Evolutionary conservation across 2,113 vertebrate genomes (phyloP).

Genomic region (Lichenostomus cassidix): DNA sequence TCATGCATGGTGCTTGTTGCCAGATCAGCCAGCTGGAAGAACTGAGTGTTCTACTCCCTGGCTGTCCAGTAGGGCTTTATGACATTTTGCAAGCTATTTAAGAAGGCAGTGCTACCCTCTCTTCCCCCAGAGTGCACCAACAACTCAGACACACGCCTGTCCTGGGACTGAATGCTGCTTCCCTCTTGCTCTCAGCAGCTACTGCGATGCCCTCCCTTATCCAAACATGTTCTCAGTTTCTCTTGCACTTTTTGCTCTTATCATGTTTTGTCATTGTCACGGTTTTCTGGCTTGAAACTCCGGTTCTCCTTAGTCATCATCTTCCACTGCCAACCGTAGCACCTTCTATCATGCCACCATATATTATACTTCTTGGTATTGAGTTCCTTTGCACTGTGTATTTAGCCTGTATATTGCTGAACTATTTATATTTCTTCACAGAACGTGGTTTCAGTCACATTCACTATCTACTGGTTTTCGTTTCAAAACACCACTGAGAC

Average conservation of each 20-base stretch:
- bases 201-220: accelerated
- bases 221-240: neutral
- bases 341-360: neutral
- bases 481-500: neutral
- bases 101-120: neutral
- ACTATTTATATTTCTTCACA: neutral
- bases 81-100: neutral
- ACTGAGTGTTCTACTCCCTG: neutral
- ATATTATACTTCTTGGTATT: neutral
- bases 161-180: neutral
- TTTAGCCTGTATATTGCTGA: neutral
- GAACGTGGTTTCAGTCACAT: neutral
- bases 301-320: neutral
- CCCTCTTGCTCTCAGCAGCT: neutral
- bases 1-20: neutral
- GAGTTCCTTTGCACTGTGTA: neutral
- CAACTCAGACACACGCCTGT: accelerated
- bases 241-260: neutral
- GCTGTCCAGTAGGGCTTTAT: neutral
- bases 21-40: neutral
- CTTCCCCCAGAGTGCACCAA: neutral
- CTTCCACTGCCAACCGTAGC: neutral
- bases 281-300: neutral
- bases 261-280: neutral
- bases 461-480: neutral